Percentiles rank a stretch among this genome's conserved stretches.
Conservation (phyloP, 1,140 invertebrate genomes). For the Nixonia krombeini region DNA sequence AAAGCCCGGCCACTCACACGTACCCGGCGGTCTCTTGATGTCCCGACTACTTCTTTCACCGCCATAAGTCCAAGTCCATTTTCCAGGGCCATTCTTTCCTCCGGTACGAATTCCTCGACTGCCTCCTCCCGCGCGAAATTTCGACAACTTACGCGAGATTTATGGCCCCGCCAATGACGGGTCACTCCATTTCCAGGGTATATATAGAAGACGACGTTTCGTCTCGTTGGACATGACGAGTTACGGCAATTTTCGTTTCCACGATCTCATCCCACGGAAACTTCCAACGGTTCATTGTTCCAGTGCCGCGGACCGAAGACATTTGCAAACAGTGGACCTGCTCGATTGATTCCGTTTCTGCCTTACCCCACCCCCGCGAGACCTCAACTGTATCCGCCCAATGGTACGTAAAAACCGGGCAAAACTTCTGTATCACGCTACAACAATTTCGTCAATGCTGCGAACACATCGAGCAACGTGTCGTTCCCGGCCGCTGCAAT, state of each 20-base stretch:
- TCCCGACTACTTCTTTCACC: background rate
- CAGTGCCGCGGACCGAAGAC: background rate
- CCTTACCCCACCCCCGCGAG: background rate
- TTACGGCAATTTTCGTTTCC: background rate
- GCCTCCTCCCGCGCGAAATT: background rate
- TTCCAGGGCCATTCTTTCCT: background rate
- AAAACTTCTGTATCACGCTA: background rate
- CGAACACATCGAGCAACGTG: background rate
- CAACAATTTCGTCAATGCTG: background rate
- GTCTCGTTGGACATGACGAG: background rate
- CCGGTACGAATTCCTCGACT: background rate
- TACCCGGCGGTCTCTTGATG: too few relatives aligned
- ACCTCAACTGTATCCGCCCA: background rate
- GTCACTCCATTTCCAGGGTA: slow-evolving; percentile 4
- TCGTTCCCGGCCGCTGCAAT: background rate
- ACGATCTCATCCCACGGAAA: background rate
- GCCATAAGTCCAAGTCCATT: background rate
- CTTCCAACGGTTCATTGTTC: slow-evolving; percentile 7
- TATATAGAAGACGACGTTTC: slow-evolving; percentile 1
- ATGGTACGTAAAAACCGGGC: slow-evolving; percentile 6
- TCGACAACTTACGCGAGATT: slow-evolving; percentile 3
- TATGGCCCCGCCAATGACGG: slow-evolving; percentile 3
- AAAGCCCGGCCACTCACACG: too few relatives aligned
- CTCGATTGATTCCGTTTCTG: background rate
- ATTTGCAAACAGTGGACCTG: slow-evolving; percentile 2